These are phyloP conservation scores for Calypte anna DNA, from an alignment of 2,113 vertebrate species.

Conservation along the genomic window DNA sequence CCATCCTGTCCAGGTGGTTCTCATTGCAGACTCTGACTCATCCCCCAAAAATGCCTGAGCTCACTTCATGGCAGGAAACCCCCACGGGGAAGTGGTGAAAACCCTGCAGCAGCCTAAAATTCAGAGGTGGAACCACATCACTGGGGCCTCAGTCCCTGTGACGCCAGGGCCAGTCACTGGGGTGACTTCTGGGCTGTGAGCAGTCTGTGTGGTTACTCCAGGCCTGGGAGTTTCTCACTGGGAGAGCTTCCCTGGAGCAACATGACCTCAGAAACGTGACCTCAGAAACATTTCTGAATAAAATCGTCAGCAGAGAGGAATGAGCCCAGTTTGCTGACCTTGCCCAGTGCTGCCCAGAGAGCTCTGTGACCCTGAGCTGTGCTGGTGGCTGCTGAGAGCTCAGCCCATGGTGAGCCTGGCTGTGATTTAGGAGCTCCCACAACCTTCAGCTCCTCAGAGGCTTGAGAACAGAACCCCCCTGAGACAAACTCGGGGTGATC, in stretches of 20 bases:
- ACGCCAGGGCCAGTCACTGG: background rate
- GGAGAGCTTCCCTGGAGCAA: background rate
- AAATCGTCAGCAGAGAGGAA: constrained; percentile 12
- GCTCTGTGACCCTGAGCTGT: background rate
- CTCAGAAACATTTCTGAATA: constrained; percentile 23
- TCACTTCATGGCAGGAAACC: constrained; percentile 41
- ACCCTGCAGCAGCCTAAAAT: background rate
- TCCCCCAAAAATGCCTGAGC: background rate
- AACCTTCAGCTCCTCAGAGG: background rate
- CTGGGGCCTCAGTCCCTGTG: background rate
- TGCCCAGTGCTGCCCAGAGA: background rate
- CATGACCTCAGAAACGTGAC: constrained; percentile 18
- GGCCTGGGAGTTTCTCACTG: background rate
- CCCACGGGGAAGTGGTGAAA: constrained; percentile 14
- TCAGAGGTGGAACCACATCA: background rate
- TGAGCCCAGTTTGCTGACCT: background rate
- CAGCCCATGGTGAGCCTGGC: background rate
- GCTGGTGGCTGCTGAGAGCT: fast-evolving
- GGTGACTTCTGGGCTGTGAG: background rate
- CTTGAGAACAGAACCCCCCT: background rate
- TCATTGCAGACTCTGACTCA: constrained; percentile 44
- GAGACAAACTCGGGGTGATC: background rate
- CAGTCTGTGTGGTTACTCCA: background rate
- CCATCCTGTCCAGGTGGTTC: constrained; percentile 1
- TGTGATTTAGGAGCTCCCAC: background rate